Conservation (phyloP, 2,888 invertebrate genomes). For the Augiades crinisus region DNA sequence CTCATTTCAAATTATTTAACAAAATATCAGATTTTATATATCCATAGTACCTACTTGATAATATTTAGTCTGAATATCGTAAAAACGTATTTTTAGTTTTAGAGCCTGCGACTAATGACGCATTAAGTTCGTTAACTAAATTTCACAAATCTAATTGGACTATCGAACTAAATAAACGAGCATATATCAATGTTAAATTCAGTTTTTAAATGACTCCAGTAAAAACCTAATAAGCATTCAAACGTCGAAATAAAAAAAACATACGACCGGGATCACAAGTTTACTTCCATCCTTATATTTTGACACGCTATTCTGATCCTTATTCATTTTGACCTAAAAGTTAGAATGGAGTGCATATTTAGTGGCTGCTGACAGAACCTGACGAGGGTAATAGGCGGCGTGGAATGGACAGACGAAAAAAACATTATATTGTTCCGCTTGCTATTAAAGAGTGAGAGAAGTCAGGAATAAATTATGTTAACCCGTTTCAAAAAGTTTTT, state of each 20-base stretch:
- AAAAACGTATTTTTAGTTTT: not conserved
- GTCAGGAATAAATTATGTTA: slow-evolving; percentile 62
- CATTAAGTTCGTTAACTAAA: slow-evolving; percentile 9
- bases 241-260: slow-evolving; percentile 23
- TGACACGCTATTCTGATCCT: not conserved
- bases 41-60: too few species aligned
- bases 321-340: not conserved
- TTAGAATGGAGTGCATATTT: not conserved
- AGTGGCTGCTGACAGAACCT: slow-evolving; percentile 11
- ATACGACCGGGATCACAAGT: slow-evolving; percentile 14
- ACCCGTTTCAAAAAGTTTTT: slow-evolving; percentile 52
- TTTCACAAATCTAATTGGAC: slow-evolving; percentile 14
- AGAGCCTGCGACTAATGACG: not conserved
- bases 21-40: too few species aligned
- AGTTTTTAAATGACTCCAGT: slow-evolving; percentile 21
- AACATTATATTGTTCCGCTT: slow-evolving; percentile 46
- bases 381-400: slow-evolving; percentile 19
- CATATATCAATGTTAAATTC: slow-evolving; percentile 20
- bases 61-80: not conserved
- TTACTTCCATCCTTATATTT: not conserved
- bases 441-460: slow-evolving; percentile 60
- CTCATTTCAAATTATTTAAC: too few species aligned
- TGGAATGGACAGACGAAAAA: slow-evolving; percentile 39
- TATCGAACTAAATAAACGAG: not conserved
- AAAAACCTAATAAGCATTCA: slow-evolving; percentile 26